Conservation (phyloP, 2,113 vertebrate genomes). For the Catharus bicknelli region DNA sequence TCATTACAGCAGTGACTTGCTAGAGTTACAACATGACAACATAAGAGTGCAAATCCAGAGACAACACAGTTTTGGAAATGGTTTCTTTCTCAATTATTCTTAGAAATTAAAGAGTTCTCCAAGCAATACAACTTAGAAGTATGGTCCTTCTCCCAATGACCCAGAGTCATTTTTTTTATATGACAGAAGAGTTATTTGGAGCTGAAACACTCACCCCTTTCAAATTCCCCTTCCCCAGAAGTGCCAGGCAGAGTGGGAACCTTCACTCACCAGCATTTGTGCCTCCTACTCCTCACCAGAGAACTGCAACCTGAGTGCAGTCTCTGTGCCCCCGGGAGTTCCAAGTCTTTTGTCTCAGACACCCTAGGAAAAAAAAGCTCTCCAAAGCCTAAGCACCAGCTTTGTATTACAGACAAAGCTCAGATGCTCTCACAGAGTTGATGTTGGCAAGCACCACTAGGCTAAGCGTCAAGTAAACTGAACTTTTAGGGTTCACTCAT, state of each 20-base stretch:
- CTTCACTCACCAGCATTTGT: neutral
- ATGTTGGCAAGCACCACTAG: neutral
- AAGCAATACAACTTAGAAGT: neutral
- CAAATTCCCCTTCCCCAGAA: neutral
- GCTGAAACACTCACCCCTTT: neutral
- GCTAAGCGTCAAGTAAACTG: neutral
- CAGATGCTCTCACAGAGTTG: neutral
- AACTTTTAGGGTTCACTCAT: neutral
- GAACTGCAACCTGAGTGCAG: neutral
- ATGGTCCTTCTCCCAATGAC: fast-evolving
- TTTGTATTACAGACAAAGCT: neutral
- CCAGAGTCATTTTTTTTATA: neutral
- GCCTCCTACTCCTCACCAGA: neutral
- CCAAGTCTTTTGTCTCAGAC: neutral
- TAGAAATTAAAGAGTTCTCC: neutral
- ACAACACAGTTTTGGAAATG: neutral
- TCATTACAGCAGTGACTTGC: neutral
- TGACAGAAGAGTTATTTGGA: neutral
- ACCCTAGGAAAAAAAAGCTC: neutral
- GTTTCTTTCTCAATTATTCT: neutral
- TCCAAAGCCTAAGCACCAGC: neutral
- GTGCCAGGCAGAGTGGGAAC: neutral
- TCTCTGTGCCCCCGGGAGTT: fast-evolving
- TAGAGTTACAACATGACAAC: neutral
- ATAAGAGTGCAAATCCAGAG: neutral